Conservation (phyloP, 2,888 invertebrate species). For the Torymus texanus region DNA sequence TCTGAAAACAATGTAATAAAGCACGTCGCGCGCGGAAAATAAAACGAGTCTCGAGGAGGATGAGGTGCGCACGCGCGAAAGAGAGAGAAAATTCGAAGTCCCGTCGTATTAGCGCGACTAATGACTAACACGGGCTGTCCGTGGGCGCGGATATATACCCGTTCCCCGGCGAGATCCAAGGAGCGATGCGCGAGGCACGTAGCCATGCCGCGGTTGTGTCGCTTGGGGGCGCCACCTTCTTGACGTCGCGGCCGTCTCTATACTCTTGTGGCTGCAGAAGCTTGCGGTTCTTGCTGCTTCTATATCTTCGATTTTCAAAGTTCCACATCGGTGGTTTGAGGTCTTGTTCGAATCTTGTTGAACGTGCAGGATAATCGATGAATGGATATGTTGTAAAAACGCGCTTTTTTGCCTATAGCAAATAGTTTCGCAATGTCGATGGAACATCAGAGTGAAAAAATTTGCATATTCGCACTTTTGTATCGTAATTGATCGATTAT, state of each 20-base stretch:
- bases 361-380: no score
- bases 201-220: not conserved
- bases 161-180: constrained; percentile 46
- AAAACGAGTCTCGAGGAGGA: constrained; percentile 30
- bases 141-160: constrained; percentile 71
- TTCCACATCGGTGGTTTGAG: no score
- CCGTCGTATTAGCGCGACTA: constrained; percentile 69
- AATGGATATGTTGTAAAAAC: no score
- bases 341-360: no score
- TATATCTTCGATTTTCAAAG: no score
- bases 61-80: not conserved
- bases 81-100: constrained; percentile 64
- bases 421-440: no score
- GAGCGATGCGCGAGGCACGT: constrained; percentile 17
- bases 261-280: no score
- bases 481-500: no score
- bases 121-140: constrained; percentile 71
- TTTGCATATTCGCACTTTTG: no score
- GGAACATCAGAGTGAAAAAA: no score
- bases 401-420: no score
- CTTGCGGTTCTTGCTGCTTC: no score
- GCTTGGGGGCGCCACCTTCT: constrained; percentile 52
- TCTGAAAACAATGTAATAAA: constrained; percentile 43
- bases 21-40: not conserved
- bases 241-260: not conserved